Evolutionary conservation across 1,140 invertebrate species (phyloP), one percentile per base, ranked within the genome.

Genomic region (Drosophila nigromelanica): DNA sequence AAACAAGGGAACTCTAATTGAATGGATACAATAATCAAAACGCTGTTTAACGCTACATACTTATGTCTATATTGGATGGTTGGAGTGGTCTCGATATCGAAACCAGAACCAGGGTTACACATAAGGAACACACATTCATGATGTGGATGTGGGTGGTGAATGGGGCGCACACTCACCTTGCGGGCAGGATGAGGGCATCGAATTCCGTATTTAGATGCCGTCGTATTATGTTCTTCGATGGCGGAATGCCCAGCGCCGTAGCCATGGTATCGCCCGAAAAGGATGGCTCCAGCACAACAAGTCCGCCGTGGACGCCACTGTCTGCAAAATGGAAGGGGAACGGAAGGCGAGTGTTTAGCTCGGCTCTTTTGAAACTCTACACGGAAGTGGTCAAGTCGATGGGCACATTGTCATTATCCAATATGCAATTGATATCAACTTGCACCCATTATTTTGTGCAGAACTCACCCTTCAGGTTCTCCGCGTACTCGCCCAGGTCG

Each of bases 251-350:
- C 39, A 99, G 92, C 8, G 97, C 97, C 14, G 97, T 97, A 39
- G 98, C 97, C 95, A 99, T 97, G 42, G 97, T 98, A 90, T 98
- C 98, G 27, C 97, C 97, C 59, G 96, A 98, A 92, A 99, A 98
- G 1, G 97, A 97, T 14, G 97, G 96, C 89, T 99, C 98, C 76
- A 98, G 92, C 37, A 98, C 97, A 15, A 98, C 97, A 63, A 99
- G 92, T 11, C 97, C 97, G 72, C 98, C 97, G 89, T 98, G 97
- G 1, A 99, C 97, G 75, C 98, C 98, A 90, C 96, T 98, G 90
- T 98, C 97, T 96, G 92, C 33, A 61, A 75, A 43, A 45, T 37
- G 27, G 24, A 14, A 11, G 40, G 40, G 3, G 10, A 14, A 11
- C 37, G 1, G 10, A 5, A 45, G 27, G 15, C 14, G 7, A 4